Evolutionary conservation across 1,140 invertebrate genomes (phyloP).

Genomic region (Drosophila watanabei): DNA sequence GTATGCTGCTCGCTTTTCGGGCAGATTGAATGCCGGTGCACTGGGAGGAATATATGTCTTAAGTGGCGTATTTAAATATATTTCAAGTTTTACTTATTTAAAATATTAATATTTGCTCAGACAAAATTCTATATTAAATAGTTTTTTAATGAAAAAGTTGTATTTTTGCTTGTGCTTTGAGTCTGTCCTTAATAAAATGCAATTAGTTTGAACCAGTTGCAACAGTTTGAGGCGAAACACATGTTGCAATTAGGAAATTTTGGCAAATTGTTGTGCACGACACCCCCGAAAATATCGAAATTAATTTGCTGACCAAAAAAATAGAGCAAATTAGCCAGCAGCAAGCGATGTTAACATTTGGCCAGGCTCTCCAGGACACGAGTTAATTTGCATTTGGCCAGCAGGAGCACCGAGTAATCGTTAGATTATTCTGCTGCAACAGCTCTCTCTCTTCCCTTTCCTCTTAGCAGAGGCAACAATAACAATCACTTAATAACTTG

Average conservation of each 20-base stretch:
- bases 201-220: constrained; percentile 64
- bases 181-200: constrained; percentile 59
- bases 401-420: constrained; percentile 62
- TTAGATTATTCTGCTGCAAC: constrained; percentile 71
- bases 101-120: background rate
- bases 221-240: constrained; percentile 57
- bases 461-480: constrained; percentile 27
- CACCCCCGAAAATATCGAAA: constrained; percentile 56
- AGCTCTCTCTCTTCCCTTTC: background rate
- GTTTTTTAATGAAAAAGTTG: fast-evolving
- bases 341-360: constrained; percentile 20
- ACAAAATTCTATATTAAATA: background rate
- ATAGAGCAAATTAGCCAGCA: constrained; percentile 27
- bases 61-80: too few species aligned
- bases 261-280: constrained; percentile 35
- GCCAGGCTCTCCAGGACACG: constrained; percentile 6
- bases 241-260: constrained; percentile 49
- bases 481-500: constrained; percentile 79
- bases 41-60: constrained; percentile 4
- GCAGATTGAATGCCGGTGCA: background rate
- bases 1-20: constrained; percentile 11
- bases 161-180: background rate
- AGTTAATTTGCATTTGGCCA: constrained; percentile 72
- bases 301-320: constrained; percentile 55
- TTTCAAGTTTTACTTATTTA: background rate